phyloP scores from a whole-genome alignment of 2,888 invertebrate species.

The Meloe dianella region DNA sequence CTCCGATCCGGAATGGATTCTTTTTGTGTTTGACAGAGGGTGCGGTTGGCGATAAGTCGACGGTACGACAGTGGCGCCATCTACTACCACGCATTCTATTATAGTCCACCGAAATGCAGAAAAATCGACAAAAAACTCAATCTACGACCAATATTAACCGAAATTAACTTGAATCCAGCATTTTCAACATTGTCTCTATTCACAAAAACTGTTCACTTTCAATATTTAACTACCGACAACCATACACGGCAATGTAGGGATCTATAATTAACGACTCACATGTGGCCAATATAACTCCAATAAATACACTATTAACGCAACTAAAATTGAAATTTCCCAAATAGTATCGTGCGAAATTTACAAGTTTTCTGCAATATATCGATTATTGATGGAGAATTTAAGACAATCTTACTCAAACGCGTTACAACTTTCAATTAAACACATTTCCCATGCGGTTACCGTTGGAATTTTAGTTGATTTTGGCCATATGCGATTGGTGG shows the following conservation, averaged over 20 bases:
- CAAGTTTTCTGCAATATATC: neutral
- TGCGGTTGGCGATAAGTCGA: slow-evolving; percentile 49
- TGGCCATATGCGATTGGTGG: neutral
- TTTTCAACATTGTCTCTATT: neutral
- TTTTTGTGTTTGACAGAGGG: slow-evolving; percentile 54
- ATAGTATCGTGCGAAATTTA: neutral
- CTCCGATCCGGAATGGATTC: slow-evolving; percentile 41
- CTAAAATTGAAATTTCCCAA: neutral
- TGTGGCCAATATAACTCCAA: slow-evolving; percentile 6
- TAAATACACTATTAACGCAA: neutral
- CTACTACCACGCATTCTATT: slow-evolving; percentile 14
- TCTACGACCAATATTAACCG: neutral
- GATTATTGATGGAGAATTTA: no score
- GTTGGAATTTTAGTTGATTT: neutral
- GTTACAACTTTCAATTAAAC: neutral
- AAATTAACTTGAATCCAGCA: neutral
- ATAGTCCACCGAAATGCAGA: neutral
- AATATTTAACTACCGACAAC: neutral
- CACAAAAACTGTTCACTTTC: neutral
- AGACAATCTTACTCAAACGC: no score
- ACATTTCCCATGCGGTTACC: neutral
- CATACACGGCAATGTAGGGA: neutral
- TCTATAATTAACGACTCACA: neutral
- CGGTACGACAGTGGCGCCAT: slow-evolving; percentile 17
- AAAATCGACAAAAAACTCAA: neutral